These are phyloP conservation scores for Smutsia gigantea DNA, from an alignment of 2,797 vertebrate species.

Conservation along the genomic window DNA sequence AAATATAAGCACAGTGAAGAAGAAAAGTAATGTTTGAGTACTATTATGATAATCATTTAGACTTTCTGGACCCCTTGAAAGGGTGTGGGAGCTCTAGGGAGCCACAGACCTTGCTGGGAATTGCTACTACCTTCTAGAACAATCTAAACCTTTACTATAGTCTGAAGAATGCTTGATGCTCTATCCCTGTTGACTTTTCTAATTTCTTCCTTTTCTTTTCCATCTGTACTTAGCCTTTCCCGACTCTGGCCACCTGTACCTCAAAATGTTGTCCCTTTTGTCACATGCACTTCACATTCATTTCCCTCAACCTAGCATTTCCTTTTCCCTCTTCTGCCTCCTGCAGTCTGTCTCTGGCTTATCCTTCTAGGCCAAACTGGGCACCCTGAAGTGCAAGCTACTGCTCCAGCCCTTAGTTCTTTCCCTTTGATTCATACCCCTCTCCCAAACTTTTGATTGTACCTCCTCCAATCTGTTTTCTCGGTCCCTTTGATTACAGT, in stretches of 20 bases:
- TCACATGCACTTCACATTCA: neutral
- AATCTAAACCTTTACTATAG: neutral
- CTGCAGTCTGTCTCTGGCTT: neutral
- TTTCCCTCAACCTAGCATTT: neutral
- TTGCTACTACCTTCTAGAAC: neutral
- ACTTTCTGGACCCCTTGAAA: neutral
- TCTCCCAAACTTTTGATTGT: neutral
- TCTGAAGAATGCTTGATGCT: neutral
- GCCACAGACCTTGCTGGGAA: neutral
- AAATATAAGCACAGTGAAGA: neutral
- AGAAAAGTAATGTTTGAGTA: neutral
- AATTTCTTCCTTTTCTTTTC: neutral
- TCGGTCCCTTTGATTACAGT: neutral
- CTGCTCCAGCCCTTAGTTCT: neutral
- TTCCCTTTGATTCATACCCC: neutral
- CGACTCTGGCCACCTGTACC: neutral
- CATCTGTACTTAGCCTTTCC: neutral
- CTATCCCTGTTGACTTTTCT: neutral
- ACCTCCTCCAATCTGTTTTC: neutral
- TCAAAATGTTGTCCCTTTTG: neutral
- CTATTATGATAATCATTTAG: neutral
- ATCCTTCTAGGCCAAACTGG: neutral
- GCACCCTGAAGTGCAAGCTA: neutral
- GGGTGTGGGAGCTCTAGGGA: neutral
- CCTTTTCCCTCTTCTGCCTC: neutral